Base-by-base conservation (phyloP, 2,113 vertebrate genomes). In the Peromyscus californicus region DNA sequence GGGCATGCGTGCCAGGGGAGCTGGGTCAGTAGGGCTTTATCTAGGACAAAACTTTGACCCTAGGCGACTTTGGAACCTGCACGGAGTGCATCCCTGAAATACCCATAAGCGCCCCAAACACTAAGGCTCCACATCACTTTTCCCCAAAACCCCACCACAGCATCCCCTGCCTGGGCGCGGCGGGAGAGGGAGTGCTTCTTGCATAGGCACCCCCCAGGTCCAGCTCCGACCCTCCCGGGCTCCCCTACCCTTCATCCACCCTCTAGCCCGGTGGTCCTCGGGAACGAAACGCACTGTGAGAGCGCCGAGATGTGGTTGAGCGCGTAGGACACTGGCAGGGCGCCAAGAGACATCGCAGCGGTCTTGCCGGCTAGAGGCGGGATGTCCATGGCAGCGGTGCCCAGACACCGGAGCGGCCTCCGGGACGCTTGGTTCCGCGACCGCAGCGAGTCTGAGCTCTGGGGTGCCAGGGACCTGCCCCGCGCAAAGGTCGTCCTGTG, bases 281-380 rank as follows among this genome's bases (percentile, higher is more conserved):
- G 88, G 21, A 26, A 94, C 93, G 12, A 29, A 31, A 99, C 99
- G 99, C 98, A 99, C 99, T 99, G 99, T 96, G 99, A 99, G 95
- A 99, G 94, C 92, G 97, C 96, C 1, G 99, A 98, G 24, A 97
- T 91, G 4, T 95, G 96, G 96, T 99, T 99, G 98, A 99, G 98
- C 76, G 95, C 97, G 48, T 99, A 99, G 97, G 99, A 98, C 79
- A 99, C 54, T 6, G 98, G 99, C 42, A 99, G 97, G 72, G 99
- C 99, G 5, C 98, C 98, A 82, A 99, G 98, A 5, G 99, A 99
- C 94, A 99, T 98, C n/a, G 99, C 96, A 12, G 99, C 95, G 89
- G 99, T 98, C 11, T 98, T 98, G 15, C 98, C 97, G 45, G 97
- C 98, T 90, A 98, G 98, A n/a, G 98, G 98, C 0, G 98, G 98